phyloP scores from a whole-genome alignment of 2,797 vertebrate species.

The Silurus lanzhouensis region DNA sequence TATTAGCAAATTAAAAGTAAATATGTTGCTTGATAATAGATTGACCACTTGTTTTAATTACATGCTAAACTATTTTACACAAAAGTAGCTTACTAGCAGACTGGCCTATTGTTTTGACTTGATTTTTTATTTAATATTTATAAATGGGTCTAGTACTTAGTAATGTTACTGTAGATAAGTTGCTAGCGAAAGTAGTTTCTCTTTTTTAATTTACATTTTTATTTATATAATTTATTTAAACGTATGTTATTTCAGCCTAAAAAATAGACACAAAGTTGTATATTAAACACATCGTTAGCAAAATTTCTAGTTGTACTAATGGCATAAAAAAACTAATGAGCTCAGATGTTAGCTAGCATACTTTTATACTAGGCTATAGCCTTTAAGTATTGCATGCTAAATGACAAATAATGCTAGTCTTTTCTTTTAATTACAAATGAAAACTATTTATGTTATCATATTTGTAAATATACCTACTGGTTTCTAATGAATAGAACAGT shows the following conservation, averaged over 20 bases:
- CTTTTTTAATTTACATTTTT: neutral
- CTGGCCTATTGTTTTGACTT: too few species aligned
- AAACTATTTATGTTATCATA: neutral
- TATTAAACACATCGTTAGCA: neutral
- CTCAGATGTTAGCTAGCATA: neutral
- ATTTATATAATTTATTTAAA: too few species aligned
- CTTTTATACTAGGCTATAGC: neutral
- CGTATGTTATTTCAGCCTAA: too few species aligned
- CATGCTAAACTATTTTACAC: too few species aligned
- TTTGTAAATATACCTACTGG: neutral
- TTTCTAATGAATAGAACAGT: neutral
- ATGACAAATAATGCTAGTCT: neutral
- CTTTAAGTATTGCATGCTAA: neutral
- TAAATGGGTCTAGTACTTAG: too few species aligned
- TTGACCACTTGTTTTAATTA: too few species aligned
- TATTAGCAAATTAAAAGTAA: too few species aligned
- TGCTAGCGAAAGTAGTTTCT: neutral
- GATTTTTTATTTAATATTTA: neutral
- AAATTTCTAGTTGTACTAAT: neutral
- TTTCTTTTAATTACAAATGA: neutral
- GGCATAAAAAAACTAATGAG: neutral
- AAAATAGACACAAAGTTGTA: neutral
- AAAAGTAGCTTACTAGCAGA: too few species aligned
- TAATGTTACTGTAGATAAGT: neutral
- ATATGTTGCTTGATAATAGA: too few species aligned